phyloP scores from a whole-genome alignment of 2,797 vertebrate species.

The Parauchenoglanis punctatus region DNA sequence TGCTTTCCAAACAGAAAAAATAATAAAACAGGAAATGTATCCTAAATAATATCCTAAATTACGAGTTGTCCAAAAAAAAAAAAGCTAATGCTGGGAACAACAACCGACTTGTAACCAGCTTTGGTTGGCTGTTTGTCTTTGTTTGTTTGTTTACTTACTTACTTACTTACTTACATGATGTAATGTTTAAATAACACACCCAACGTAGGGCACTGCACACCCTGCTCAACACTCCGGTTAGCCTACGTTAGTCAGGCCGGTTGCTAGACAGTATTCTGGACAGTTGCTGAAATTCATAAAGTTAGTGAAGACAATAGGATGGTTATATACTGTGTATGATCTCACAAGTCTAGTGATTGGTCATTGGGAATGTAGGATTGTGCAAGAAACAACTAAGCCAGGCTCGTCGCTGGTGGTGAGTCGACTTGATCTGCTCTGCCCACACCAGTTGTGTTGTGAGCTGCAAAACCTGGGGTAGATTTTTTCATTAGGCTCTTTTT shows the following conservation, averaged over 20 bases:
- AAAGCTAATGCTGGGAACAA: too few species aligned
- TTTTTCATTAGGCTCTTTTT: neutral
- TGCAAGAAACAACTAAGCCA: neutral
- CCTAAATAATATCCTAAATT: too few species aligned
- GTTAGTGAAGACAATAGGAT: neutral
- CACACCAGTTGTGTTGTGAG: neutral
- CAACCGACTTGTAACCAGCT: too few species aligned
- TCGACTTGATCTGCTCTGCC: neutral
- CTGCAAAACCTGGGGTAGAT: neutral
- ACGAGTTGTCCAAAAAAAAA: too few species aligned
- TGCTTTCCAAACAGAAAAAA: too few species aligned
- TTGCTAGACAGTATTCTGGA: too few species aligned
- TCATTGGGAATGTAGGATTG: neutral
- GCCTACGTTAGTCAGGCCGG: neutral
- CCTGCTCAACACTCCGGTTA: neutral
- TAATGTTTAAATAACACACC: neutral
- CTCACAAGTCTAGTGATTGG: neutral
- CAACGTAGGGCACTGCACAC: neutral
- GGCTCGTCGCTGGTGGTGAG: neutral
- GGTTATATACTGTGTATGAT: neutral
- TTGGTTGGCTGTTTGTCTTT: too few species aligned
- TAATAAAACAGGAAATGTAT: too few species aligned
- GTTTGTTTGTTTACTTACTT: too few species aligned
- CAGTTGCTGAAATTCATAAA: neutral
- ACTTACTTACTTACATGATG: too few species aligned